phyloP scores from a whole-genome alignment of 2,888 invertebrate species.

The Eristalinus aeneus region DNA sequence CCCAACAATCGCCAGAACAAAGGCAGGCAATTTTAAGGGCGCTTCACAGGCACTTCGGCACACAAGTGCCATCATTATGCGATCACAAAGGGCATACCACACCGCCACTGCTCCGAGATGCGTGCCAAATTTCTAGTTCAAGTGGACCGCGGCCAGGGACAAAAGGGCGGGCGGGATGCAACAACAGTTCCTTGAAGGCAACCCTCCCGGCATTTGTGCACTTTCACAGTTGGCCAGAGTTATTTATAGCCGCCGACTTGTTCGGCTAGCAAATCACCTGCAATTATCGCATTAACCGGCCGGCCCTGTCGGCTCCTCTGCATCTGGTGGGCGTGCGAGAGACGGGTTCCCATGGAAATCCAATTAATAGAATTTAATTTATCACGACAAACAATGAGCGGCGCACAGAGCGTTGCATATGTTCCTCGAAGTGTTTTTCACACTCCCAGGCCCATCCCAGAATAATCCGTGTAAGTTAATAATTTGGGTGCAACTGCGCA shows the following conservation, averaged over 20 bases:
- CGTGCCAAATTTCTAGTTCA: slow-evolving; percentile 71
- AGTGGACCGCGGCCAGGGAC: slow-evolving; percentile 37
- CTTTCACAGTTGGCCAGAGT: slow-evolving; percentile 7
- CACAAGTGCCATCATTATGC: slow-evolving; percentile 62
- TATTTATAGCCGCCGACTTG: slow-evolving; percentile 64
- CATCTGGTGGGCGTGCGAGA: neutral
- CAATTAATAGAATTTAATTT: slow-evolving; percentile 71
- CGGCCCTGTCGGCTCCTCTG: neutral
- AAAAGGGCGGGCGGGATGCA: slow-evolving; percentile 58
- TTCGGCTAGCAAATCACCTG: slow-evolving; percentile 66
- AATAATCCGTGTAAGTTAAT: slow-evolving; percentile 66
- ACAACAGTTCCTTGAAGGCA: slow-evolving; percentile 52
- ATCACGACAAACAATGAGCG: slow-evolving; percentile 69
- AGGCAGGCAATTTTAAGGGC: slow-evolving; percentile 60
- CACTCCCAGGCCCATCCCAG: slow-evolving; percentile 65
- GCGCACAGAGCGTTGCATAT: slow-evolving; percentile 40
- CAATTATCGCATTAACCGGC: slow-evolving; percentile 70
- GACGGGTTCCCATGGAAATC: slow-evolving; percentile 67
- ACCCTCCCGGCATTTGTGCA: slow-evolving; percentile 1
- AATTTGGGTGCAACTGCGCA: slow-evolving; percentile 60
- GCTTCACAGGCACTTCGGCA: slow-evolving; percentile 61
- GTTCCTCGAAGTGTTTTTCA: slow-evolving; percentile 66
- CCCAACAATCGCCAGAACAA: slow-evolving; percentile 49
- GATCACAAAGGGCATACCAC: slow-evolving; percentile 52
- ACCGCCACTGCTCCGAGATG: slow-evolving; percentile 56